Conservation (phyloP, 2,797 vertebrate species). For the Margarornis squamiger region DNA sequence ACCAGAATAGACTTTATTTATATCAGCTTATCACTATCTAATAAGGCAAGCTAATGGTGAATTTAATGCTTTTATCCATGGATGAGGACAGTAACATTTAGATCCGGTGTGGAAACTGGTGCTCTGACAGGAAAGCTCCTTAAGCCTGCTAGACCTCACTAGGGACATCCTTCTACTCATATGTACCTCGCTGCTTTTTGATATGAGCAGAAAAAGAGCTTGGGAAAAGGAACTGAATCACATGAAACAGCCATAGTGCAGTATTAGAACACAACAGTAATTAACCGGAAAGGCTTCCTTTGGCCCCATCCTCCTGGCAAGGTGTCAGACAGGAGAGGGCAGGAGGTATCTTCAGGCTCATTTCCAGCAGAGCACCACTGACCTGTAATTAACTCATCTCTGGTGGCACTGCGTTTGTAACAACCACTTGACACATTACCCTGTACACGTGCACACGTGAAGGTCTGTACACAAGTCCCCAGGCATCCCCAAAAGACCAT, state of each 20-base stretch:
- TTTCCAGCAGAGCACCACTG: neutral
- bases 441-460: fast-evolving
- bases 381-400: neutral
- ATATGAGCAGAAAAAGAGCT: neutral
- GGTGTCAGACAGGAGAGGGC: neutral
- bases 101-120: neutral
- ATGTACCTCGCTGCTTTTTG: neutral
- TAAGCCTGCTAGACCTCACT: neutral
- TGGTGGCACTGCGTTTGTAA: neutral
- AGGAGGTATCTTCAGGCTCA: neutral
- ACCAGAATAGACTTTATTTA: neutral
- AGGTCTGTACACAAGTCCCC: neutral
- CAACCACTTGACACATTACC: neutral
- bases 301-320: neutral
- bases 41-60: neutral
- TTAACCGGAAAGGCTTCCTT: neutral
- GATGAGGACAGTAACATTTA: neutral
- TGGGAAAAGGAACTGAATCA: neutral
- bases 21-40: neutral
- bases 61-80: neutral
- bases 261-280: neutral
- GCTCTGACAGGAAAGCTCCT: neutral
- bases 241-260: neutral
- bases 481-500: neutral
- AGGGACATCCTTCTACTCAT: neutral